A percentile compares a stretch with the other conserved stretches of the same genome.
phyloP scores from a whole-genome alignment of 2,888 invertebrate species.

The Erpobdella octoculata region DNA sequence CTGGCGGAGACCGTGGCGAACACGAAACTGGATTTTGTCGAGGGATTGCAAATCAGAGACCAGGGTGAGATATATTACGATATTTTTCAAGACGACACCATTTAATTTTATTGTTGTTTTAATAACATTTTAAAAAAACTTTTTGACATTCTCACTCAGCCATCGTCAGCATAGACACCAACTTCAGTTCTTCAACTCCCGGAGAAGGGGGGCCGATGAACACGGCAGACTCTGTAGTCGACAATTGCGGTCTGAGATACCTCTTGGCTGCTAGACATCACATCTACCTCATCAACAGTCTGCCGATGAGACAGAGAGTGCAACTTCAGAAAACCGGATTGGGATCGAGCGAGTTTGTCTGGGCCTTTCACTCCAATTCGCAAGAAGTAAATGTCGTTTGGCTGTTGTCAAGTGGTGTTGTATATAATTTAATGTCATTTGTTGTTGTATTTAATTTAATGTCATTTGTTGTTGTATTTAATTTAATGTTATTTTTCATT shows the following conservation, averaged over 20 bases:
- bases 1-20: constrained; percentile 83
- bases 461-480: too few species aligned
- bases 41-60: too few species aligned
- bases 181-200: too few species aligned
- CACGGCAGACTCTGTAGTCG: constrained; percentile 50
- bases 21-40: constrained; percentile 52
- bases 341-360: constrained; percentile 71
- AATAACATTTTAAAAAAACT: neutral
- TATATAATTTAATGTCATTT: too few species aligned
- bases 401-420: too few species aligned
- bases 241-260: constrained; percentile 88
- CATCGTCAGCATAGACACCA: too few species aligned
- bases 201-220: too few species aligned
- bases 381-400: constrained; percentile 63
- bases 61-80: too few species aligned
- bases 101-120: neutral
- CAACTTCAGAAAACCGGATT: constrained; percentile 70
- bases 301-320: constrained; percentile 79
- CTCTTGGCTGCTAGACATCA: constrained; percentile 95
- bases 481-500: neutral
- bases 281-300: constrained; percentile 82
- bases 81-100: too few species aligned
- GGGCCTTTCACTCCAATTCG: constrained; percentile 98
- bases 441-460: too few species aligned
- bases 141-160: too few species aligned